Base-by-base conservation (phyloP, 1,140 invertebrate species). In the Trichoplusia ni region DNA sequence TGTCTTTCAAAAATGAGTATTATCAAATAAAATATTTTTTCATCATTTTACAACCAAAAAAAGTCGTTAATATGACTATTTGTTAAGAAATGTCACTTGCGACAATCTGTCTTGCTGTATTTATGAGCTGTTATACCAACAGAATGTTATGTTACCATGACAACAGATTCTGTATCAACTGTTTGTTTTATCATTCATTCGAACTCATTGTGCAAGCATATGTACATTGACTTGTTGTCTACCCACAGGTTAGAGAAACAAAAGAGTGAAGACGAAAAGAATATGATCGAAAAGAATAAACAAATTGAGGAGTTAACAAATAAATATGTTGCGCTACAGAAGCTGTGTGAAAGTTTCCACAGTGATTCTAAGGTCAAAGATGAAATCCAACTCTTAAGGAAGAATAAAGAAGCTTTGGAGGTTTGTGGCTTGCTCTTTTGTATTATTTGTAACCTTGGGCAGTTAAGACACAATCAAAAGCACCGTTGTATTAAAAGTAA, bases 201-300 rank as follows among this genome's bases (percentile, higher is more conserved):
- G 2, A 7, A 35, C 2, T 9, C 6, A 4, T 11, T 35, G 33
- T 35, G 2, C 6, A 35, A 9, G 8, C 6, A 54, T 13, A 38
- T 33, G 35, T 16, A 13, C 25, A 14, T 35, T 53, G 6, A 47
- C 51, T 46, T 73, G n/a, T n/a, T n/a, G n/a, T n/a, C n/a, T n/a
- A n/a, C n/a, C n/a, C n/a, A n/a, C 53, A 86, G 81, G 31, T 49
- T 83, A 33, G 70, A 82, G 31, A 81, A 86, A 64, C 81, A 86
- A 56, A 80, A 86, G 54, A 74, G 79, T 46, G 77, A 77, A 2
- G 68, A 73, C 4, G 61, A 61, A 18, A 66, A 60, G 6, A n/a
- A n/a, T 4, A 59, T 67, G 5, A 64, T n/a, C 40, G 75, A 81
- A 25, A 79, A 77, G 40, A 71, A 73, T 5, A 71, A 71, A 25